Evolutionary conservation across 2,113 vertebrate genomes (phyloP), one percentile per base, ranked within the genome.

Genomic region (Poeciliopsis turrubarensis): DNA sequence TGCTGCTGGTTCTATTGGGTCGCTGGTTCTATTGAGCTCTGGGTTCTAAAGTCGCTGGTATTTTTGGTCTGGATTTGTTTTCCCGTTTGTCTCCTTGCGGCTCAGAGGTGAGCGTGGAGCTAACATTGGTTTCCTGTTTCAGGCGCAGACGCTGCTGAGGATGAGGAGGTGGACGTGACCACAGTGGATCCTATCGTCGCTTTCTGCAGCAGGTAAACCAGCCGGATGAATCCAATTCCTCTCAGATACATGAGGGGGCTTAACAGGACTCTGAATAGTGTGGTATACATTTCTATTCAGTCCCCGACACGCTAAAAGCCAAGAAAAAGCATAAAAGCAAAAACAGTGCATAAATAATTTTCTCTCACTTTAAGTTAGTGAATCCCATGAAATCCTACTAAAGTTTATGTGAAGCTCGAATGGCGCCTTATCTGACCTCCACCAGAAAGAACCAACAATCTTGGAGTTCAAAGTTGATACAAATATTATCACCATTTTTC

Each of bases 151-250:
- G 97, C 97, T 60, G 97, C 97, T 0, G 98, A 99, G 86, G 98
- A 99, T 27, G 98, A 99, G 77, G 98, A 99, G 83, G 98, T 99
- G 69, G 98, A 99, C 32, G 98, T 99, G 66, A 99, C 97, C 0
- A 96, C 97, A 0, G 97, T 99, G n/a, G 98, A 99, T 63, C 98
- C 97, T 4, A 99, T 99, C 0, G 96, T 96, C 31, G 97, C 97
- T 7, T 99, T 99, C 81, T 99, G 97, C 85, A 99, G 97, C 95
- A 99, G 98, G 98, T 95, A 61, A 90, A 84, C 78, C 57, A 32
- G 30, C 61, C 3, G 29, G 31, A 31, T 15, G 15, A 15, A 47
- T 15, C 41, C 4, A 4, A 15, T 44, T 44, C 41, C 41, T 44
- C 41, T 44, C 41, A 44, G 41, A 44, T 1, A 47, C 17, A 17